A percentile compares a stretch with the other conserved stretches of the same genome.
These are phyloP conservation scores for Dermolepida albohirtum DNA, from an alignment of 2,888 invertebrate genomes.

Conservation along the genomic window DNA sequence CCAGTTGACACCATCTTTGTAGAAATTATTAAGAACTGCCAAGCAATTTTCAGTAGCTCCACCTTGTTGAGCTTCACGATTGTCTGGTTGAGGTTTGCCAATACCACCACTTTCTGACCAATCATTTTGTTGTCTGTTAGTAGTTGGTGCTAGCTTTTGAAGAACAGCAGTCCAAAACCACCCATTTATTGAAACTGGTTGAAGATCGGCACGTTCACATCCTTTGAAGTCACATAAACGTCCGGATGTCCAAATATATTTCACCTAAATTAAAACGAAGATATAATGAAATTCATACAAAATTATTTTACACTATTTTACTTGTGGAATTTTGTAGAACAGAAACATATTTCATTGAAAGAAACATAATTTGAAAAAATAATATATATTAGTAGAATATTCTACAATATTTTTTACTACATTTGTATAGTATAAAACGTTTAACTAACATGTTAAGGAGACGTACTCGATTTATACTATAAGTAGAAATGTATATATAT, in stretches of 20 bases:
- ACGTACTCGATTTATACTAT: too few species aligned
- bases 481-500: too few species aligned
- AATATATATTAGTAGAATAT: too few species aligned
- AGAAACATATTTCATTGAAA: too few species aligned
- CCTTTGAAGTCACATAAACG: slow-evolving; percentile 91
- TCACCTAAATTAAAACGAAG: slow-evolving; percentile 68
- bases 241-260: slow-evolving; percentile 93
- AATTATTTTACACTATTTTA: not conserved
- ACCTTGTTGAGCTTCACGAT: slow-evolving; percentile 82
- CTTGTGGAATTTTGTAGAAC: too few species aligned
- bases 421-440: too few species aligned
- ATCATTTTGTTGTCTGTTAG: slow-evolving; percentile 84
- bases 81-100: slow-evolving; percentile 88
- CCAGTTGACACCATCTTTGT: slow-evolving; percentile 92
- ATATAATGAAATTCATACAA: not conserved
- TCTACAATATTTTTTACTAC: too few species aligned
- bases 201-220: slow-evolving; percentile 86
- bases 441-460: too few species aligned
- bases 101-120: slow-evolving; percentile 91
- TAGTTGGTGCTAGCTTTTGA: slow-evolving; percentile 86
- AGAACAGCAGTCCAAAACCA: slow-evolving; percentile 95
- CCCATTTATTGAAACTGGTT: slow-evolving; percentile 84
- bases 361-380: too few species aligned
- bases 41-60: slow-evolving; percentile 89
- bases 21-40: slow-evolving; percentile 89